Evolutionary conservation across 2,113 vertebrate genomes (phyloP), one percentile per base, ranked within the genome.

Genomic region (Brachypteracias leptosomus): DNA sequence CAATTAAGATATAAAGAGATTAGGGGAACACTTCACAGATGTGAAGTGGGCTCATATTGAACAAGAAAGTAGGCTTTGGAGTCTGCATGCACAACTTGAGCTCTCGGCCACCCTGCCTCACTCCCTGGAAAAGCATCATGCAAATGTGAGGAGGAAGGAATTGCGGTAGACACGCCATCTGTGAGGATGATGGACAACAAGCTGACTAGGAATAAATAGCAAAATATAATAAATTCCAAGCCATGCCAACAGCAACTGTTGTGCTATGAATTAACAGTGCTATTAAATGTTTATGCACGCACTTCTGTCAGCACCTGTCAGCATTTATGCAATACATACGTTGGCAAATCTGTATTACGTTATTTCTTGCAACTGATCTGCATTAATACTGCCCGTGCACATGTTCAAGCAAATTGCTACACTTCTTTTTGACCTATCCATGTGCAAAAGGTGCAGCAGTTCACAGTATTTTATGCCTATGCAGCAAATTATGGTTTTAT

Each of bases 221-320:
- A 92, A 96, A 96, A 96, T 94, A 93, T 92, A 96, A 97, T 95
- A 93, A 96, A 96, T 97, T 96, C 96, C 62, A 87, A 96, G 24
- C 83, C 73, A 92, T 94, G 96, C 95, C 96, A 96, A 95, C 85
- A 96, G 96, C 95, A 96, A 96, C 92, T 95, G 95, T 96, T 92
- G 96, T 97, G 88, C 96, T 95, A 90, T 96, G 93, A 96, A 96
- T 96, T 96, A 97, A 95, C 96, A 97, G 95, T 94, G 93, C 96
- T 96, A 96, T 96, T 96, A 96, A 97, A 96, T 96, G 93, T 96
- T 96, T 97, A 96, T 66, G 95, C 95, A 92, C 95, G 94, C 95
- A 94, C 95, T 97, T 95, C 96, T 96, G 96, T 96, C 95, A 90
- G 96, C 96, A 95, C 96, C 96, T 97, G 96, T 97, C 95, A 97